Evolutionary conservation across 1,140 invertebrate species (phyloP).

Genomic region (Papilio glaucus): DNA sequence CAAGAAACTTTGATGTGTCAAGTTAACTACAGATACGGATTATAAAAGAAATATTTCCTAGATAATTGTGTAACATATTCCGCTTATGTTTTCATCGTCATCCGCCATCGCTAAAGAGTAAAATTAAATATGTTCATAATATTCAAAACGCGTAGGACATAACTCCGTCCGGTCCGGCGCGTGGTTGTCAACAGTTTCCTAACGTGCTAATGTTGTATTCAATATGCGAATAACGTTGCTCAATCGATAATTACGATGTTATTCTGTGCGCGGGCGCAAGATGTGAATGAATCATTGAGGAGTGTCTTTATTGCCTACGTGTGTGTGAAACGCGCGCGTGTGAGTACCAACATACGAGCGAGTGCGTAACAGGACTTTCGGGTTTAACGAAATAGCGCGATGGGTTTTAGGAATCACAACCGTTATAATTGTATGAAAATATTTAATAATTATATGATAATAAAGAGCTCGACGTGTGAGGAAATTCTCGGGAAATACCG

Average conservation of each 20-base stretch:
- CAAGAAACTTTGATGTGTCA: no score
- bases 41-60: neutral
- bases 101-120: neutral
- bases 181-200: conserved; percentile 35
- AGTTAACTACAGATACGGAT: no score
- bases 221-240: conserved; percentile 36
- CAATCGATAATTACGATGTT: conserved; percentile 38
- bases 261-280: conserved; percentile 34
- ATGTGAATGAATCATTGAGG: conserved; percentile 37
- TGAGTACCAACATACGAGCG: no score
- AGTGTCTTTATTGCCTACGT: neutral
- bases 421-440: conserved; percentile 26
- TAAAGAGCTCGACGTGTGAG: neutral
- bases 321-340: neutral
- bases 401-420: conserved; percentile 18
- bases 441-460: conserved; percentile 24
- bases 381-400: conserved; percentile 12
- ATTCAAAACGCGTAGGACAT: conserved; percentile 30
- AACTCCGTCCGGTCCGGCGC: conserved; percentile 31
- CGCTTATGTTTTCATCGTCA: neutral
- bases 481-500: neutral
- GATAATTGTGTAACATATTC: neutral
- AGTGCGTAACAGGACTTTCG: conserved; percentile 32
- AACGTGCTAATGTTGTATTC: conserved; percentile 34
- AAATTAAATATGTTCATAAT: conserved; percentile 23